These are phyloP conservation scores for Lithophane leautieri DNA, from an alignment of 2,888 invertebrate genomes.

Conservation along the genomic window DNA sequence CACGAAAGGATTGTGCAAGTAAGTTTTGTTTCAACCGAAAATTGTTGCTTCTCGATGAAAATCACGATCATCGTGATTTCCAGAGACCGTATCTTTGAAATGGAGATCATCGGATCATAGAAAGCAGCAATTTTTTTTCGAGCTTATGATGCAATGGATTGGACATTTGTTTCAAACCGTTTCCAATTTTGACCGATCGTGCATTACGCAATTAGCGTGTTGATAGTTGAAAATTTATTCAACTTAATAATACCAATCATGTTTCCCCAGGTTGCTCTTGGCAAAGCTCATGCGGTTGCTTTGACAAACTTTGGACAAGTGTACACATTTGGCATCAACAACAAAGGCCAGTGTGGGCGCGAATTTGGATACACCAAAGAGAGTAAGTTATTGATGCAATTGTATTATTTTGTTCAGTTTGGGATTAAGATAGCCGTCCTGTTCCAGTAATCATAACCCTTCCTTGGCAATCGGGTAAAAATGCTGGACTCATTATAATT, in stretches of 20 bases:
- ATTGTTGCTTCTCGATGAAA: neutral
- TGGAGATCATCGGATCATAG: neutral
- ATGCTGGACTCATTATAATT: neutral
- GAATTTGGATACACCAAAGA: conserved; percentile 93
- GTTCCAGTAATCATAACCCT: neutral
- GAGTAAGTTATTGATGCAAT: conserved; percentile 79
- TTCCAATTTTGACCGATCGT: too few species aligned
- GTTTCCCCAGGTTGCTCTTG: conserved; percentile 93
- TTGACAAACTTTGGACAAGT: conserved; percentile 97
- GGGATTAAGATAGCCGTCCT: neutral
- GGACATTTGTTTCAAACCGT: too few species aligned
- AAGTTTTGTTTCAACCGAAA: neutral
- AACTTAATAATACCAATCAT: neutral
- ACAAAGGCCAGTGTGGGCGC: conserved; percentile 99
- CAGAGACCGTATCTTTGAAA: neutral
- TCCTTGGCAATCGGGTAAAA: too few species aligned
- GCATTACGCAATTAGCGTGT: too few species aligned
- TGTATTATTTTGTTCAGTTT: neutral
- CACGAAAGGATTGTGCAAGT: conserved; percentile 93
- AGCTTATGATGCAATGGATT: too few species aligned
- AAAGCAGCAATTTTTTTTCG: too few species aligned
- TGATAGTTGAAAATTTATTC: neutral
- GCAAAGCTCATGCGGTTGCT: conserved; percentile 98
- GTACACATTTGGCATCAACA: conserved; percentile 99
- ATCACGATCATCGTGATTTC: neutral